Evolutionary conservation across 2,888 invertebrate genomes (phyloP), one percentile per base, ranked within the genome.

Genomic region (Drosophila testacea): DNA sequence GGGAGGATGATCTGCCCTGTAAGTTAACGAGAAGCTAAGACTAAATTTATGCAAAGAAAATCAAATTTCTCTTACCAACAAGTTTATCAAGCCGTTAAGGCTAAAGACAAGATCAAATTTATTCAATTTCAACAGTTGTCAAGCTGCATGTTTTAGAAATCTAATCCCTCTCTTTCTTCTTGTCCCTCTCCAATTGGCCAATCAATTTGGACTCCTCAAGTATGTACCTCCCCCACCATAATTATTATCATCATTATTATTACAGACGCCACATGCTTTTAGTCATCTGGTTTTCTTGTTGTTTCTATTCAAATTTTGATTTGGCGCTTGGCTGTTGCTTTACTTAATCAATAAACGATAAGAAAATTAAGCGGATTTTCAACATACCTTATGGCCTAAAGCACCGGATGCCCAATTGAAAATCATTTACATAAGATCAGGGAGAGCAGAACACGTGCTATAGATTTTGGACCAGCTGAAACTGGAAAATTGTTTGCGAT

Each of bases 401-500:
- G 62, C 44, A 6, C 36, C 13, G 39, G 41, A 28, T 48, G 59
- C 52, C 42, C 41, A 42, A 85, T 88, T 73, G 76, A 88, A 77
- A 83, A 83, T 83, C 67, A 79, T 79, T 79, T 76, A 66, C 80
- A 73, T 65, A 73, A 64, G 67, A 46, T 11, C 32, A 30, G 22
- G 27, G 16, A 28, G 30, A n/a, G 16, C 34, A 28, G n/a, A 28
- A 60, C 72, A 69, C 72, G 79, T 77, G 76, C 54, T 64, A 28
- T 51, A 42, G 44, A 47, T 64, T n/a, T 51, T 57, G 61, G 48
- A 62, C 39, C 76, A 70, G 84, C 70, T 75, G 86, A 76, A 83
- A 64, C 74, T 61, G 55, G 44, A 76, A 89, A 89, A 88, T 79
- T 71, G 71, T 74, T 78, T 64, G 77, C 84, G 91, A 90, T 90